Conservation (phyloP, 2,113 vertebrate genomes). For the Terrapene triunguis region DNA sequence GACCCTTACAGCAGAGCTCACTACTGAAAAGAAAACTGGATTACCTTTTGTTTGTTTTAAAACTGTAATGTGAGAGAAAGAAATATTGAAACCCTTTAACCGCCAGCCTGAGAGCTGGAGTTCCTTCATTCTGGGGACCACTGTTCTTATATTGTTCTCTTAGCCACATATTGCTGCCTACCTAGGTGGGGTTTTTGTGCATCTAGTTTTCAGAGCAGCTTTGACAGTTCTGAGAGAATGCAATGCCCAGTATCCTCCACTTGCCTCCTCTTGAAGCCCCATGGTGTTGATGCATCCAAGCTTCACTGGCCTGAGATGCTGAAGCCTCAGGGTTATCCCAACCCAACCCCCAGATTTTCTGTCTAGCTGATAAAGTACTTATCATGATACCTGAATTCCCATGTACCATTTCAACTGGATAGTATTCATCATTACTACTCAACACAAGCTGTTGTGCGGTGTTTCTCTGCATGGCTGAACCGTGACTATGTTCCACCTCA, state of each 20-base stretch:
- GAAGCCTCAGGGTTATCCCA: constrained; percentile 44
- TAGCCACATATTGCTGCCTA: background rate
- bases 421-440: constrained; percentile 33
- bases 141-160: background rate
- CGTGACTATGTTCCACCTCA: background rate
- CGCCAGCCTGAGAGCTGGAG: background rate
- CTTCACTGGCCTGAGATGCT: constrained; percentile 5
- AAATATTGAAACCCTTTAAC: constrained; percentile 41
- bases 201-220: background rate
- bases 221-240: background rate
- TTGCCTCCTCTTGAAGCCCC: background rate
- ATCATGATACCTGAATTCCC: constrained; percentile 59
- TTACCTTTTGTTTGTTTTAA: constrained; percentile 71
- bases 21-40: constrained; percentile 69
- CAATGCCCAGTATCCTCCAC: background rate
- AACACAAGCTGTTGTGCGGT: background rate
- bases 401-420: constrained; percentile 57
- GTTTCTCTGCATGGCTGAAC: constrained; percentile 34
- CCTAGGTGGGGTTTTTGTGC: background rate
- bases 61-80: constrained; percentile 44
- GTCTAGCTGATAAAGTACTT: constrained; percentile 20
- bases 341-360: constrained; percentile 61
- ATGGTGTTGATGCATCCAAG: constrained; percentile 46
- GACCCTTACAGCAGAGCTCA: constrained; percentile 55
- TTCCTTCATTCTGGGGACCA: constrained; percentile 28